Base-by-base conservation (phyloP, 2,888 invertebrate genomes). In the Zhengitettix transpicula region DNA sequence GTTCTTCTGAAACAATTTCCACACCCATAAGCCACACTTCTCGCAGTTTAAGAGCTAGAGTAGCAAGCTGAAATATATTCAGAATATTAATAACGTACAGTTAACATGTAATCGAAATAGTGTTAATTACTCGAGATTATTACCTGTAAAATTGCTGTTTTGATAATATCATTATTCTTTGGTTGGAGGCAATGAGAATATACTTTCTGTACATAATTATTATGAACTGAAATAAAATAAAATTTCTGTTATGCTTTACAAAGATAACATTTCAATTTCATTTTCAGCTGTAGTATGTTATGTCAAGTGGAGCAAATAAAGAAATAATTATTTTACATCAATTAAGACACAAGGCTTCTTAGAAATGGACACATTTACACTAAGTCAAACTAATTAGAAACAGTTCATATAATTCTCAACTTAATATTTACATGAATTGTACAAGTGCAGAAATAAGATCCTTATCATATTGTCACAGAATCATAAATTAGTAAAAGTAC, bases 191-290 rank as follows among this genome's bases (percentile, higher is more conserved):
- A 63, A 41, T 61, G 60, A 40, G 17, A 44, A 47, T 60, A 59
- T 1, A 75, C 65, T 1, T 66, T 67, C 28, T 65, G 66, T n/a
- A 73, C 66, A 58, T 72, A 74, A 0, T 69, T 69, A 40, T 71
- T 66, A 60, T 75, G 75, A 40, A 71, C 67, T 11, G 63, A 61
- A 60, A 69, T 66, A 47, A 53, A 41, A 57, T 8, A 57, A 51
- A 58, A 7, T 1, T 15, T 28, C 2, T 2, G 28, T 28, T 28
- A 28, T 28, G 28, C 28, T 7, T 28, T 28, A 7, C 28, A 28
- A 28, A 28, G 28, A 28, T 28, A 28, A 28, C 2, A 5, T 28
- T 28, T 28, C 28, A 28, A 28, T 28, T 28, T 28, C 3, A 28
- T 28, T 5, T 5, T 28, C 28, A 28, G 7, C 3, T 28, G n/a